A percentile compares a stretch with the other conserved stretches of the same genome.
These are phyloP conservation scores for Trichonephila inaurata DNA, from an alignment of 1,140 invertebrate species.

Conservation along the genomic window DNA sequence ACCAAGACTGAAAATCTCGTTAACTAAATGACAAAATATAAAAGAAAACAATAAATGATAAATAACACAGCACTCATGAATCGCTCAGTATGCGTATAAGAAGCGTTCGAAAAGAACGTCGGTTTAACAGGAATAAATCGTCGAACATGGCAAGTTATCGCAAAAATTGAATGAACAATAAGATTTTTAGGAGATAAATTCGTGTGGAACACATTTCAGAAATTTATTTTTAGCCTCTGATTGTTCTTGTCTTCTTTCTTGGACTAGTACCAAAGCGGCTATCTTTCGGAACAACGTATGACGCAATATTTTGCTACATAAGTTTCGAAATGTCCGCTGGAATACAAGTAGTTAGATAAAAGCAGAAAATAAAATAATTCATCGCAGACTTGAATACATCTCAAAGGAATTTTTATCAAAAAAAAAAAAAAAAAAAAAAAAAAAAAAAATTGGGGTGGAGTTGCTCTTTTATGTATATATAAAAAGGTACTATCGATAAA, in stretches of 20 bases:
- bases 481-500: no score
- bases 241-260: conserved; percentile 30
- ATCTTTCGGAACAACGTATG: conserved; percentile 15
- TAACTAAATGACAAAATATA: conserved; percentile 13
- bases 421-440: background rate
- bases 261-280: conserved; percentile 38
- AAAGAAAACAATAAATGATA: background rate
- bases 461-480: background rate
- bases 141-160: background rate
- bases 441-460: background rate
- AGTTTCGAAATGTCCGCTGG: conserved; percentile 28
- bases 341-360: conserved; percentile 13
- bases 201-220: conserved; percentile 5
- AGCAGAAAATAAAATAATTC: background rate
- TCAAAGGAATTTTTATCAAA: no score
- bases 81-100: background rate
- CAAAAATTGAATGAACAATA: conserved; percentile 47
- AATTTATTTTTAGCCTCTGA: conserved; percentile 25
- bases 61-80: background rate
- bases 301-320: conserved; percentile 13
- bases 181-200: background rate
- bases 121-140: background rate
- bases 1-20: background rate
- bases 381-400: no score
- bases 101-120: background rate